Evolutionary conservation across 2,797 vertebrate genomes (phyloP).

Genomic region (Paguma larvata): DNA sequence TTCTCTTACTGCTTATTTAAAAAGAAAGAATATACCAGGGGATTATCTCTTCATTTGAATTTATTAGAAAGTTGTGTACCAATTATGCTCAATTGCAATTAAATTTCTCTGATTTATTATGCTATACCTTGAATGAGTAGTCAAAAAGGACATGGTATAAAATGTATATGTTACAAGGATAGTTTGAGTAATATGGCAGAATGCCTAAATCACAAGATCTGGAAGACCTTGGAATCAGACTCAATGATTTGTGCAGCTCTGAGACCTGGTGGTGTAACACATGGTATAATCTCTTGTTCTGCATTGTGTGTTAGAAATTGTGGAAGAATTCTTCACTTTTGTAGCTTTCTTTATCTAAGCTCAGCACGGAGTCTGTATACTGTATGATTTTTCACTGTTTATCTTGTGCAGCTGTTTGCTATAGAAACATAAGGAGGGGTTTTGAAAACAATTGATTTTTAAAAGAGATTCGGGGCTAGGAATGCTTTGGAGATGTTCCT

Average conservation of each 20-base stretch:
- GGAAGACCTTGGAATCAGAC: background rate
- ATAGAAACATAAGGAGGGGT: conserved; percentile 70
- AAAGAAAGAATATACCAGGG: conserved; percentile 80
- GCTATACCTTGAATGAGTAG: conserved; percentile 77
- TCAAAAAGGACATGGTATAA: conserved; percentile 60
- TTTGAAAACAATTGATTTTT: conserved; percentile 82
- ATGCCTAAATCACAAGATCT: background rate
- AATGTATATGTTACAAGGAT: conserved; percentile 32
- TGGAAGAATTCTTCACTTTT: conserved; percentile 51
- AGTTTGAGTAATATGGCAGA: background rate
- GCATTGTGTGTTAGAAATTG: conserved; percentile 29
- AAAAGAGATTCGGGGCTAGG: conserved; percentile 61
- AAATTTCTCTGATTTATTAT: conserved; percentile 85
- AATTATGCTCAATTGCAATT: conserved; percentile 84
- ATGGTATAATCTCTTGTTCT: conserved; percentile 24
- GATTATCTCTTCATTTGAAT: conserved; percentile 85
- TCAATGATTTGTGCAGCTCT: background rate
- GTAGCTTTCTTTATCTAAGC: conserved; percentile 14
- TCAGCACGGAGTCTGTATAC: conserved; percentile 53
- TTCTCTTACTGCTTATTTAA: conserved; percentile 81
- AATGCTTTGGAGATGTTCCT: conserved; percentile 73
- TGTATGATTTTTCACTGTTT: conserved; percentile 67
- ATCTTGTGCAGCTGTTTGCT: conserved; percentile 69
- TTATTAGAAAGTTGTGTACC: conserved; percentile 83
- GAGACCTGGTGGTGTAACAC: background rate